These are phyloP conservation scores for Glaucomys volans DNA, from an alignment of 2,113 vertebrate genomes.

Conservation along the genomic window DNA sequence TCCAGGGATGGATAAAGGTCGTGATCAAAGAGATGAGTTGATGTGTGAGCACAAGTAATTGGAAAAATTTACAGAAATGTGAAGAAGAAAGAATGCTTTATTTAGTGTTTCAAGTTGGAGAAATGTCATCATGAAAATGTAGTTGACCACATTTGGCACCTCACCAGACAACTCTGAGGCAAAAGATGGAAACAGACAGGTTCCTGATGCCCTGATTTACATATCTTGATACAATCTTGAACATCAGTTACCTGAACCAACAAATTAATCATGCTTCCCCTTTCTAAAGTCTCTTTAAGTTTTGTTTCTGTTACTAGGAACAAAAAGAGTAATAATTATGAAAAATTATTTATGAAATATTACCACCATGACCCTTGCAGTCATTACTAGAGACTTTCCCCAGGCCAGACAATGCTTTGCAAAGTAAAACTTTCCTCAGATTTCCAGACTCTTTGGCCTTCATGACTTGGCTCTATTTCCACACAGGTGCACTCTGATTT, in stretches of 20 bases:
- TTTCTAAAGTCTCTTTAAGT: neutral
- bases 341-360: constrained; percentile 2
- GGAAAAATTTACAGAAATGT: neutral
- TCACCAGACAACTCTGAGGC: neutral
- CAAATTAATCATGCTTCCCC: neutral
- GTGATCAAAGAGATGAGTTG: neutral
- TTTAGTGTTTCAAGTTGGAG: neutral
- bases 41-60: neutral
- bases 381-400: neutral
- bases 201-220: neutral
- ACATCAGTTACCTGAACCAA: neutral
- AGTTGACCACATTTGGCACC: neutral
- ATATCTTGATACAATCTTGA: neutral
- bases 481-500: neutral
- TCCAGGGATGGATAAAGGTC: neutral
- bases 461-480: neutral
- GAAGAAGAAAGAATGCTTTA: neutral
- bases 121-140: neutral
- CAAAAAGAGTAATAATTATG: neutral
- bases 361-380: neutral
- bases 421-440: neutral
- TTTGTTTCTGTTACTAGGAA: neutral
- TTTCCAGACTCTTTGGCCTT: neutral
- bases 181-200: neutral
- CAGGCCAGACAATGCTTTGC: neutral